Base-by-base conservation (phyloP, 2,888 invertebrate species). In the Drosophila prostipennis region DNA sequence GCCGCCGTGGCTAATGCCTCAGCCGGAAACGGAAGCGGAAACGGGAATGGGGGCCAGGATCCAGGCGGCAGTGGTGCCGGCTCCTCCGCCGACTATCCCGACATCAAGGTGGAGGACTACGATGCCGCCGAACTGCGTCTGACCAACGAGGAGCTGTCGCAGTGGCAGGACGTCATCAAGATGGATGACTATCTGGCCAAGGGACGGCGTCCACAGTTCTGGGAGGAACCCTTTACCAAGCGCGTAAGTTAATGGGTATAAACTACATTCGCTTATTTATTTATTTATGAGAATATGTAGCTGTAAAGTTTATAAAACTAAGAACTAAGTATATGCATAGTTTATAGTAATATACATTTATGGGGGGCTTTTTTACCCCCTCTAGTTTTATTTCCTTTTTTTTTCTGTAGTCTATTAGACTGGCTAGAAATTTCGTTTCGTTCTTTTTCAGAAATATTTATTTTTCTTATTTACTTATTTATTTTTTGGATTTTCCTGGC, bases 221-320 rank as follows among this genome's bases (percentile, higher is more conserved):
- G 97, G 97, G 97, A 97, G 90, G 97, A 97, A 91, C 95, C 96
- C 48, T 97, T 97, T 87, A 97, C 97, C 34, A 96, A 96, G 91
- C 93, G 97, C 89, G 95, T 92, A 80, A 78, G 29, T 26, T 26
- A 6, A 26, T 0, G n/a, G n/a, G 5, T 6, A 5, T 26, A 6
- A 26, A 26, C 2, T 26, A 6, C 2, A 26, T 26, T 26, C 1
- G 2, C 6, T 26, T 26, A 26, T 5, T 26, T 26, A 26, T 26
- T 26, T 26, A 26, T 26, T 26, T 26, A 26, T 26, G 4, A 26
- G 5, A 6, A n/a, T n/a, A n/a, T 26, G 2, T 26, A 26, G 4
- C 26, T 23, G 23, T 23, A 4, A 23, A 23, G 23, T 23, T 23
- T 23, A 3, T 0, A 23, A 23, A 23, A 23, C 23, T 23, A 23